These are phyloP conservation scores for Eupristina koningsbergeri DNA, from an alignment of 1,140 invertebrate genomes.

Conservation along the genomic window DNA sequence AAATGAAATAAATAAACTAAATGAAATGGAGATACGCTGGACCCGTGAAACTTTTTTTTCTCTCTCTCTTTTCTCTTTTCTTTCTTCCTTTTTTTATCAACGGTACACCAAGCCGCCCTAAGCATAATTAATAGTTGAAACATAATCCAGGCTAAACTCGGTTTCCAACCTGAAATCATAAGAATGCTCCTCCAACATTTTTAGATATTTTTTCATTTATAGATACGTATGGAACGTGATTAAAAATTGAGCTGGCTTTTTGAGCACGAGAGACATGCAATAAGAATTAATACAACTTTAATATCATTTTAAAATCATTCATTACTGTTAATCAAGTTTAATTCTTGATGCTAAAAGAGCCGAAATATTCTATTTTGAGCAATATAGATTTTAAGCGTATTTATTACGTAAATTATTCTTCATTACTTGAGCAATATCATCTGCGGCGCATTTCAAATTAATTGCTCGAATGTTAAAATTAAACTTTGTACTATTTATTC, in stretches of 20 bases:
- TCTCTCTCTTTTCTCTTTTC: no score
- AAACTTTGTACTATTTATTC: slow-evolving; percentile 44
- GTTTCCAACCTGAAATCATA: not conserved
- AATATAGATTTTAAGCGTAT: slow-evolving; percentile 9
- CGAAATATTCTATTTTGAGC: not conserved
- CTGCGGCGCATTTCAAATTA: slow-evolving; percentile 7
- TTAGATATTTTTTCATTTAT: not conserved
- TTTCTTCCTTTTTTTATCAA: not conserved
- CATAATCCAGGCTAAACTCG: not conserved
- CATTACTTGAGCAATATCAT: slow-evolving; percentile 12
- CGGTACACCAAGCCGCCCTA: not conserved
- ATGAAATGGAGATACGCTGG: not conserved
- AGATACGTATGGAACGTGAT: not conserved
- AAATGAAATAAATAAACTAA: not conserved
- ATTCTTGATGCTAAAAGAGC: not conserved
- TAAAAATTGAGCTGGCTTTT: not conserved
- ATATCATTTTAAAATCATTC: not conserved
- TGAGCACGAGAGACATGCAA: not conserved
- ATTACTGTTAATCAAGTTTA: not conserved
- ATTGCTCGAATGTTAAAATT: slow-evolving; percentile 37
- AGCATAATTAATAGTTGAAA: not conserved
- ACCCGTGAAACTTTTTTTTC: not conserved
- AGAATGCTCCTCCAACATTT: not conserved
- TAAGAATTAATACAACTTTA: not conserved
- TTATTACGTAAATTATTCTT: slow-evolving; percentile 33